phyloP scores from a whole-genome alignment of 2,797 vertebrate species.

The Peromyscus eremicus region DNA sequence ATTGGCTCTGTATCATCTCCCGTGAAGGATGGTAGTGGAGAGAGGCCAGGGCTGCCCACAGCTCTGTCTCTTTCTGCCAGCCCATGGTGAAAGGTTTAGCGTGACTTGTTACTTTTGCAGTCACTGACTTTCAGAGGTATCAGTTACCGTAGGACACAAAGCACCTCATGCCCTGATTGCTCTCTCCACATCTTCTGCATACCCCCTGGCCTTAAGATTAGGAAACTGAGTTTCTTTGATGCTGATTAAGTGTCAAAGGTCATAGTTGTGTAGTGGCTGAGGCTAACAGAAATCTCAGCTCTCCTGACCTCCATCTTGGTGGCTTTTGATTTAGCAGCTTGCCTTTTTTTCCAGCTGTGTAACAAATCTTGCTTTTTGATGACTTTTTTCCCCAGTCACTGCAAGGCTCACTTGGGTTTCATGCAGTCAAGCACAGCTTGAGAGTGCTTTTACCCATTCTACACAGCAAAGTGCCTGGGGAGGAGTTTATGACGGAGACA shows the following conservation, averaged over 20 bases:
- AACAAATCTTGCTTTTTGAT: constrained; percentile 54
- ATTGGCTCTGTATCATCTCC: not conserved
- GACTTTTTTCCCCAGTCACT: not conserved
- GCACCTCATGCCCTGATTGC: not conserved
- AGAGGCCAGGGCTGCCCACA: not conserved
- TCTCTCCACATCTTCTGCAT: not conserved
- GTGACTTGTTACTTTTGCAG: constrained; percentile 37
- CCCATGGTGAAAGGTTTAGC: not conserved
- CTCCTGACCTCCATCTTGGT: constrained; percentile 10
- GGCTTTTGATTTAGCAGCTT: constrained; percentile 53
- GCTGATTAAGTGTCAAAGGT: not conserved
- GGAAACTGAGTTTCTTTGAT: not conserved
- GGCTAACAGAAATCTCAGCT: constrained; percentile 11
- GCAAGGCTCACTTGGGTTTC: constrained; percentile 66
- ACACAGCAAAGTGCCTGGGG: constrained; percentile 50
- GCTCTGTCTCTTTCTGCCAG: not conserved
- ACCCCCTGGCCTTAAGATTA: not conserved
- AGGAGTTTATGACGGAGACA: constrained; percentile 63
- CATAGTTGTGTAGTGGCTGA: not conserved
- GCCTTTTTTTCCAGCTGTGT: constrained; percentile 4
- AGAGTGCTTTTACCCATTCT: constrained; percentile 33
- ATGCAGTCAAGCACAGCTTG: constrained; percentile 70
- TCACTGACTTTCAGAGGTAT: constrained; percentile 56
- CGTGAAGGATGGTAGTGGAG: not conserved
- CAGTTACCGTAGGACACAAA: not conserved